phyloP scores from a whole-genome alignment of 2,888 invertebrate species.

The Saturnia pavonia region DNA sequence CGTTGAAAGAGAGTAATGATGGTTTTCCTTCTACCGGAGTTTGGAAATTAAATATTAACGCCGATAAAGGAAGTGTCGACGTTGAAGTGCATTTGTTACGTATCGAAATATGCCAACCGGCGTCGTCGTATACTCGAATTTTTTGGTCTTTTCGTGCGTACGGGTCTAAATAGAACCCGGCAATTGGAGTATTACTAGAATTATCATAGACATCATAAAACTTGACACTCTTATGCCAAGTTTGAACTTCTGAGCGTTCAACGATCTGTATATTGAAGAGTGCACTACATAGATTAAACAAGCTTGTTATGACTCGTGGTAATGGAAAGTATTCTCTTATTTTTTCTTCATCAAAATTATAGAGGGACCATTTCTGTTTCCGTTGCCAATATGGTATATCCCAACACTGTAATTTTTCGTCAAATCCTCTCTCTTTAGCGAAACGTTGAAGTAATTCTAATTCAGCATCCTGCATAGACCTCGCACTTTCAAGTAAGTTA shows the following conservation, averaged over 20 bases:
- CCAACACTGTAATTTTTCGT: constrained; percentile 87
- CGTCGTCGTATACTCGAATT: constrained; percentile 80
- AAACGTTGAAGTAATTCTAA: constrained; percentile 86
- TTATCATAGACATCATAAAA: constrained; percentile 91
- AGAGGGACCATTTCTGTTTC: constrained; percentile 86
- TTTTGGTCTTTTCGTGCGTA: constrained; percentile 87
- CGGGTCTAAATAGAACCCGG: constrained; percentile 94
- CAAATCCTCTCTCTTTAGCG: constrained; percentile 87
- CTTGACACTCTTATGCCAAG: constrained; percentile 93
- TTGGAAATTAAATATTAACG: constrained; percentile 92
- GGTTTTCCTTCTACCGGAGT: constrained; percentile 84
- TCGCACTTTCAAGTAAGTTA: constrained; percentile 85
- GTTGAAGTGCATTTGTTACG: constrained; percentile 86
- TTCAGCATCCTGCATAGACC: constrained; percentile 89
- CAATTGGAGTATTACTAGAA: constrained; percentile 83
- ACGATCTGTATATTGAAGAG: constrained; percentile 90
- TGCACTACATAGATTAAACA: constrained; percentile 88
- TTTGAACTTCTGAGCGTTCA: constrained; percentile 84
- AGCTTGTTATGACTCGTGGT: constrained; percentile 88
- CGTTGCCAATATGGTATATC: constrained; percentile 95
- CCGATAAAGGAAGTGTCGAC: constrained; percentile 87
- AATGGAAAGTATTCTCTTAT: constrained; percentile 92
- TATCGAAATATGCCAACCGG: constrained; percentile 91
- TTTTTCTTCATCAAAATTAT: constrained; percentile 86
- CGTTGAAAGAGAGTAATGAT: constrained; percentile 87